A percentile compares a stretch with the other conserved stretches of the same genome.
Evolutionary conservation across 53 echinoderm and acorn worm species (phyloP).

Genomic region (Luidia sarsii): DNA sequence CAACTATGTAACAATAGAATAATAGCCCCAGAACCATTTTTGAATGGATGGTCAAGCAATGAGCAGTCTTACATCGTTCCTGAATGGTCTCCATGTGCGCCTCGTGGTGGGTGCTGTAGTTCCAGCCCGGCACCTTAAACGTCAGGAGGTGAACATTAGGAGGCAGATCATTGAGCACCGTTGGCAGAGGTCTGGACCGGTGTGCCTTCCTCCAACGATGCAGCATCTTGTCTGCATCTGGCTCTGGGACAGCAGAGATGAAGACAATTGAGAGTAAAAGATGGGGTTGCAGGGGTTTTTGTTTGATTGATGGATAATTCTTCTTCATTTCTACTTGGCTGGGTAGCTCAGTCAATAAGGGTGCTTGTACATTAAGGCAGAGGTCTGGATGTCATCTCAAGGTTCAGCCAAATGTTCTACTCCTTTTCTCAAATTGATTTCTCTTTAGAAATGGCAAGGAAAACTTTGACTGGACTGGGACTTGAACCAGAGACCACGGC

Average conservation of each 20-base stretch:
- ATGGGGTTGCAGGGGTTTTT: background rate
- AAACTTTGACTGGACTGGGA: no score
- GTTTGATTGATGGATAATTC: background rate
- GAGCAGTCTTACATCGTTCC: constrained; percentile 7
- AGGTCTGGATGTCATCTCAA: no score
- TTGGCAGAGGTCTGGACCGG: background rate
- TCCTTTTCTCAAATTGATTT: no score
- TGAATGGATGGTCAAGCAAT: no score
- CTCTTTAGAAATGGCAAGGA: no score
- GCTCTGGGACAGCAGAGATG: constrained; percentile 21
- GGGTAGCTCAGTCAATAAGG: no score
- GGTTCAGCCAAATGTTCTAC: no score
- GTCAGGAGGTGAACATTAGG: constrained; percentile 76
- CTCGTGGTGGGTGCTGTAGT: constrained; percentile 41
- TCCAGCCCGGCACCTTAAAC: constrained; percentile 83
- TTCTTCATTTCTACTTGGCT: background rate
- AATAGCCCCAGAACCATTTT: no score
- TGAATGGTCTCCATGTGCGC: constrained; percentile 24
- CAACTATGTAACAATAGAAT: no score
- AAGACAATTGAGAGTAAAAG: background rate
- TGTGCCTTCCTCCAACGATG: background rate
- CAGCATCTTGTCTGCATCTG: background rate
- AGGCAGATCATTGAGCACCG: constrained; percentile 60
- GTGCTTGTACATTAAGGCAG: no score
- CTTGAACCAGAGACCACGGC: no score